Conservation (phyloP, 53 echinoderm and acorn worm species). For the Actinopyga echinites region DNA sequence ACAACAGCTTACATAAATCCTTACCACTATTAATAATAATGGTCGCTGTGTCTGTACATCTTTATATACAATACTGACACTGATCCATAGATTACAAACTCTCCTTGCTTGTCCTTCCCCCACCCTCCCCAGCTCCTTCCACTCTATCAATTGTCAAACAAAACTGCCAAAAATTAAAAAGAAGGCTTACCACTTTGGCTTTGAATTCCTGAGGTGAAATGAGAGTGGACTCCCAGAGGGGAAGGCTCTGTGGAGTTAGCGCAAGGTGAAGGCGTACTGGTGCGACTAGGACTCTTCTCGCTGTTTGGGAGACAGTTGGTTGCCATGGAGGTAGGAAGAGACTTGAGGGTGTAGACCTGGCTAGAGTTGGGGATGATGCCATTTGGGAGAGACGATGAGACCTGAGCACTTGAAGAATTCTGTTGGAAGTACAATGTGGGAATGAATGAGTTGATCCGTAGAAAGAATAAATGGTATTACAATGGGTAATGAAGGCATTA, state of each 20-base stretch:
- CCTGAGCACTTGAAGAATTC: conserved; percentile 89
- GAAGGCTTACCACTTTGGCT: conserved; percentile 68
- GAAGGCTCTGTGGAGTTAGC: conserved; percentile 74
- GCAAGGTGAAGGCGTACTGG: conserved; percentile 86
- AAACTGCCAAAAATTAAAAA: too few species aligned
- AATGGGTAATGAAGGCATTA: not conserved
- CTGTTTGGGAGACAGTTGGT: conserved; percentile 39
- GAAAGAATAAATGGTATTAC: not conserved
- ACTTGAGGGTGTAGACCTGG: conserved; percentile 45
- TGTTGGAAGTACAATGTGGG: conserved; percentile 8
- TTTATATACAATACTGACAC: too few species aligned
- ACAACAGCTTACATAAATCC: too few species aligned
- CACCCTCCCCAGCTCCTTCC: too few species aligned
- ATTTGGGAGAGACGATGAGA: conserved; percentile 78
- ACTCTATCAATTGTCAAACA: too few species aligned
- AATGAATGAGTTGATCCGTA: too few species aligned
- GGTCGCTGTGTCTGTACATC: too few species aligned
- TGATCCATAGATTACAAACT: too few species aligned
- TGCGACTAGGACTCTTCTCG: conserved; percentile 75
- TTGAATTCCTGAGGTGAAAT: conserved; percentile 69
- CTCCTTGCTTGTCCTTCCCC: too few species aligned
- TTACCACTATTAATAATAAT: too few species aligned
- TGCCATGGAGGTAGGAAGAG: conserved; percentile 46
- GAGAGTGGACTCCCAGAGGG: conserved; percentile 47
- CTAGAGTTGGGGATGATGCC: conserved; percentile 90